These are phyloP conservation scores for Panthera tigris DNA, from an alignment of 2,113 vertebrate species.

Conservation along the genomic window DNA sequence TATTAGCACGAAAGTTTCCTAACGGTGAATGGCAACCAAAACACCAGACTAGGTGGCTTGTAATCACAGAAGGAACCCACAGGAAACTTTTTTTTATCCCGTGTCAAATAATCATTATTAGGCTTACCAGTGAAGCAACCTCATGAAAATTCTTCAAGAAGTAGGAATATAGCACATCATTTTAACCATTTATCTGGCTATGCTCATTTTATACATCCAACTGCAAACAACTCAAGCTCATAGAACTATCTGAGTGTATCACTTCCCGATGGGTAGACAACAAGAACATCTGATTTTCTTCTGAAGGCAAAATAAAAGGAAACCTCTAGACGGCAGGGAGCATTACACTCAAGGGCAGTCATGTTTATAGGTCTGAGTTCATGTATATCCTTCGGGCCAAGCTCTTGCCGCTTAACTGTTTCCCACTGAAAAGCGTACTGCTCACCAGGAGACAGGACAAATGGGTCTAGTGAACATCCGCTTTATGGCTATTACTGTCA, in stretches of 20 bases:
- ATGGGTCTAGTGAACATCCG: background rate
- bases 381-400: background rate
- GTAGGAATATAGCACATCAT: background rate
- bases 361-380: background rate
- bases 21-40: background rate
- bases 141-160: background rate
- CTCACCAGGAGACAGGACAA: background rate
- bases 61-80: background rate
- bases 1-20: background rate
- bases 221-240: background rate
- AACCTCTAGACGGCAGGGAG: slow-evolving; percentile 23
- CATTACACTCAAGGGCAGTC: background rate
- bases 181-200: background rate
- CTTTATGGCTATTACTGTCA: background rate
- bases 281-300: background rate
- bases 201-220: background rate
- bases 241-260: background rate
- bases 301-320: background rate
- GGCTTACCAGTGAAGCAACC: background rate
- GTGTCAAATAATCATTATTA: background rate
- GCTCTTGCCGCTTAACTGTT: background rate
- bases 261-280: background rate
- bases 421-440: background rate
- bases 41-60: background rate
- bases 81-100: background rate